phyloP scores from a whole-genome alignment of 2,113 vertebrate genomes.

The Nyctereutes procyonoides region DNA sequence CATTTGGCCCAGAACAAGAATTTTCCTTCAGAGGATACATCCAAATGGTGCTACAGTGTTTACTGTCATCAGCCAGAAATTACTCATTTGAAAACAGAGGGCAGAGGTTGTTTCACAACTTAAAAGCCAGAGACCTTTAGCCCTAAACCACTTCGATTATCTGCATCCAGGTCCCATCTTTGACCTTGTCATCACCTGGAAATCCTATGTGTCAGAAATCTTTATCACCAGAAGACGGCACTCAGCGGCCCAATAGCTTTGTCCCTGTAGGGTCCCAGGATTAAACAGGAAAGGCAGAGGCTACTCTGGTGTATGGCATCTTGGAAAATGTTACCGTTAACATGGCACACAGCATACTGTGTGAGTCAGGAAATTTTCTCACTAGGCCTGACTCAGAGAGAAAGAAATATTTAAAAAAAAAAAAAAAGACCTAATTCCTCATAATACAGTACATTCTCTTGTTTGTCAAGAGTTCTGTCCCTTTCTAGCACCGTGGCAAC shows the following conservation, averaged over 20 bases:
- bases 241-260: not conserved
- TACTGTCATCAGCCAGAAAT: slow-evolving; percentile 22
- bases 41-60: not conserved
- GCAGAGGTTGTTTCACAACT: not conserved
- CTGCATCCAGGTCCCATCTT: not conserved
- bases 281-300: not conserved
- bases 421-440: not conserved
- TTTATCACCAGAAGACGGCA: not conserved
- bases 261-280: not conserved
- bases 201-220: not conserved
- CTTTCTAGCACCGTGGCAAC: not conserved
- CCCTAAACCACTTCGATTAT: not conserved
- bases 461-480: not conserved
- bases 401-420: not conserved
- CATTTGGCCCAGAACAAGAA: not conserved
- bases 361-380: not conserved
- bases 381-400: not conserved
- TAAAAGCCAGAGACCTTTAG: not conserved
- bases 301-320: not conserved
- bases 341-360: not conserved
- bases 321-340: slow-evolving; percentile 15
- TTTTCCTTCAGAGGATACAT: not conserved
- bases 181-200: not conserved
- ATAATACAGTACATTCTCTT: not conserved
- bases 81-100: slow-evolving; percentile 45